Conservation (phyloP, 2,113 vertebrate species). For the Acinonyx jubatus region DNA sequence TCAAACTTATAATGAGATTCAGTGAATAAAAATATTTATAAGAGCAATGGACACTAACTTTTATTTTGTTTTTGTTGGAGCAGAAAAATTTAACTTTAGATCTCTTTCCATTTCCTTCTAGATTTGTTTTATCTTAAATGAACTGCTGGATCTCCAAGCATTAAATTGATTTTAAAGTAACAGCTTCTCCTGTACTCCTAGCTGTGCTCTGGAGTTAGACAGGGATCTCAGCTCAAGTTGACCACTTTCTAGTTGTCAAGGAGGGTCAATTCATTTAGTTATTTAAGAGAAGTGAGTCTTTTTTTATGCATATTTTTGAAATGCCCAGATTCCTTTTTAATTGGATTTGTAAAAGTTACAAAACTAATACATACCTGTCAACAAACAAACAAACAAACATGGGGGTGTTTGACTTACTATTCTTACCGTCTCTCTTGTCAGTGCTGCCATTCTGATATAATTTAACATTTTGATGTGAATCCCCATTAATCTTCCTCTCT, state of each 20-base stretch:
- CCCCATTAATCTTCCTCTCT: not conserved
- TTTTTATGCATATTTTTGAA: not conserved
- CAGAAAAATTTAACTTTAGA: not conserved
- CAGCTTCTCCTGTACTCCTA: not conserved
- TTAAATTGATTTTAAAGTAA: constrained; percentile 33
- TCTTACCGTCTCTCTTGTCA: not conserved
- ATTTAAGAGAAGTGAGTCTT: not conserved
- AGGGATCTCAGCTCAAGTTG: not conserved
- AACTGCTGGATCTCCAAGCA: not conserved
- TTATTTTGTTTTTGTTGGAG: constrained; percentile 20
- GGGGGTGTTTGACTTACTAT: not conserved
- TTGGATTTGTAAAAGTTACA: not conserved
- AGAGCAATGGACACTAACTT: constrained; percentile 3
- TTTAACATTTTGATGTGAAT: constrained; percentile 9
- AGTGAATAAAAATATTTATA: constrained; percentile 44
- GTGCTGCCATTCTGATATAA: not conserved
- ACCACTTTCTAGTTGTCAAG: not conserved
- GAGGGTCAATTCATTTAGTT: not conserved
- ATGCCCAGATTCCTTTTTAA: not conserved
- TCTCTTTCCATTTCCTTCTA: constrained; percentile 32
- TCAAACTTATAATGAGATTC: not conserved
- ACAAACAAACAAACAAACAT: not conserved
- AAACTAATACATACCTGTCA: not conserved
- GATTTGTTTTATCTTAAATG: constrained; percentile 12
- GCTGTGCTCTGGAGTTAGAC: not conserved